These are phyloP conservation scores for Tipula helvola DNA, from an alignment of 2,888 invertebrate species.

Conservation along the genomic window DNA sequence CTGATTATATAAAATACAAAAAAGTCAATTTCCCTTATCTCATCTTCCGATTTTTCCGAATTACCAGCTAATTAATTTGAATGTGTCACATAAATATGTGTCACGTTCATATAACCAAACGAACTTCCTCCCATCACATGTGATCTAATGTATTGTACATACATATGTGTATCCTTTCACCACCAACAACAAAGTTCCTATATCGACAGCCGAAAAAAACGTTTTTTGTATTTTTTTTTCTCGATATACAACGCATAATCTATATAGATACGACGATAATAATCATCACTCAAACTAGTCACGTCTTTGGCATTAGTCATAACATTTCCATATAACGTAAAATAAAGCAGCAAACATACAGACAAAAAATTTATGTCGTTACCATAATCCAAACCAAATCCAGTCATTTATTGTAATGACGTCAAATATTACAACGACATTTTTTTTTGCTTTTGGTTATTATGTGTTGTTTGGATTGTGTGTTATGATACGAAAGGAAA, in stretches of 20 bases:
- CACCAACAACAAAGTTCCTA: neutral
- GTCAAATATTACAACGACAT: neutral
- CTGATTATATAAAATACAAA: neutral
- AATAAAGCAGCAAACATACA: neutral
- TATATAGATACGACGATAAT: neutral
- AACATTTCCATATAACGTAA: neutral
- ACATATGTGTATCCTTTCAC: neutral
- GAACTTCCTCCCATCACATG: neutral
- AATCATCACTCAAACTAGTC: neutral
- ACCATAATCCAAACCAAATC: neutral
- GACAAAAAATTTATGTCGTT: neutral
- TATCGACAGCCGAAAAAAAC: neutral
- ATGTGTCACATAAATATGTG: neutral
- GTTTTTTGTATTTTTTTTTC: neutral
- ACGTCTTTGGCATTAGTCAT: neutral
- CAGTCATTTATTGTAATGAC: neutral
- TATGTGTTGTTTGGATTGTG: neutral
- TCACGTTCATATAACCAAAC: neutral
- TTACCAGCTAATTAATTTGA: neutral
- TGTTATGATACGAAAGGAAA: neutral
- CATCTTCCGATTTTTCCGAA: neutral
- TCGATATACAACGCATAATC: no score
- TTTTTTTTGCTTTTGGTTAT: neutral
- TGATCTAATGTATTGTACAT: neutral
- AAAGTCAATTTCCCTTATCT: neutral